A percentile compares a stretch with the other conserved stretches of the same genome.
phyloP scores from a whole-genome alignment of 2,888 invertebrate species.

The Desoria tigrina region DNA sequence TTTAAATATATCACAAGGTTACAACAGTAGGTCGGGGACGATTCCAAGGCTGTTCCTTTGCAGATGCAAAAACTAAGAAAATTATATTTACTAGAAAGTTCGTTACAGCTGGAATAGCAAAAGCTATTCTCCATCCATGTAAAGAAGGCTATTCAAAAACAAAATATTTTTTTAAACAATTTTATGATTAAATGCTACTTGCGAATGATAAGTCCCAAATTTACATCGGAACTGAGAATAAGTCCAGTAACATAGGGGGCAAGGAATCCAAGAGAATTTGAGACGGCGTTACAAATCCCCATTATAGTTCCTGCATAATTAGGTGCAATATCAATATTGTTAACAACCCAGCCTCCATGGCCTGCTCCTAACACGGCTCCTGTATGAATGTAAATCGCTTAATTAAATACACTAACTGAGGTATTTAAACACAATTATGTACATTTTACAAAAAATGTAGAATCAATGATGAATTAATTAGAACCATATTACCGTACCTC shows the following conservation, averaged over 20 bases:
- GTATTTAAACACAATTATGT: too few species aligned
- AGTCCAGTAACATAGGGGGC: constrained; percentile 53
- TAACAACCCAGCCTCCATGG: constrained; percentile 62
- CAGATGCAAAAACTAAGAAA: constrained; percentile 63
- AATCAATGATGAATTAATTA: neutral
- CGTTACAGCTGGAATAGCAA: constrained; percentile 62
- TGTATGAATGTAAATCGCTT: too few species aligned
- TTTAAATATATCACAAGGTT: too few species aligned
- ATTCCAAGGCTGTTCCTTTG: constrained; percentile 66
- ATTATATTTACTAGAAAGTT: constrained; percentile 61
- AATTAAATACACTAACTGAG: too few species aligned
- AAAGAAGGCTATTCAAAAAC: constrained; percentile 64
- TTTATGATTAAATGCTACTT: neutral
- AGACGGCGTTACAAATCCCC: constrained; percentile 35
- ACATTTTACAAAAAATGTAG: too few species aligned
- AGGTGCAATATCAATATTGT: constrained; percentile 76
- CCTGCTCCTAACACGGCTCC: constrained; percentile 66
- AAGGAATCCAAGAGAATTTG: constrained; percentile 23
- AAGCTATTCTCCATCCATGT: constrained; percentile 66
- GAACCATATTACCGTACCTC: neutral
- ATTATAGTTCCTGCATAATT: constrained; percentile 66
- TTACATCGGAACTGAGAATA: constrained; percentile 53
- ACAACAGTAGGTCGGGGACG: neutral
- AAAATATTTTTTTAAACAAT: constrained; percentile 25
- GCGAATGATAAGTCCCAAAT: constrained; percentile 3